A percentile compares a stretch with the other conserved stretches of the same genome.
phyloP scores from a whole-genome alignment of 1,140 invertebrate genomes.

The Periplaneta americana region DNA sequence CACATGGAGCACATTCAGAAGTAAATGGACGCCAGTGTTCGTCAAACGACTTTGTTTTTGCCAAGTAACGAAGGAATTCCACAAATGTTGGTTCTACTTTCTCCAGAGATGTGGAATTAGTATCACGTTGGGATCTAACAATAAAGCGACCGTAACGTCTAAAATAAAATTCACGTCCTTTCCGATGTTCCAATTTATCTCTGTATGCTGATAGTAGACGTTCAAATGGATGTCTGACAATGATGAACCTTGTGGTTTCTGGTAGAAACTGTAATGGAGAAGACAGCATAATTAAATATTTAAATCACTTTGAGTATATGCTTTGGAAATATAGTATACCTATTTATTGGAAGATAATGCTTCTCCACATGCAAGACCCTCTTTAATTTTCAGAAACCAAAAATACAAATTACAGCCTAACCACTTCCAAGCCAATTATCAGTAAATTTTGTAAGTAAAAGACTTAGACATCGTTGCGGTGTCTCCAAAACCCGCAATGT shows the following conservation, averaged over 20 bases:
- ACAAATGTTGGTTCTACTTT: conserved; percentile 24
- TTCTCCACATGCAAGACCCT: too few species aligned
- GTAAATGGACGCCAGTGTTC: conserved; percentile 44
- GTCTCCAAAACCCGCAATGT: too few species aligned
- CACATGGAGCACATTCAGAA: conserved; percentile 38
- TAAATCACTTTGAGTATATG: too few species aligned
- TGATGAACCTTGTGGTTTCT: conserved; percentile 28
- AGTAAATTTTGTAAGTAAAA: too few species aligned
- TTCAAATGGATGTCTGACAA: conserved; percentile 59
- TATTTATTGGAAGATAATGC: too few species aligned
- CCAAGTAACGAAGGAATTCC: conserved; percentile 33
- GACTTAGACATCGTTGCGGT: too few species aligned
- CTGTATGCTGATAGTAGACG: conserved; percentile 55
- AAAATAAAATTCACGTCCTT: conserved; percentile 37
- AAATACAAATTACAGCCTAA: too few species aligned
- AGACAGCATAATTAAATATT: neutral
- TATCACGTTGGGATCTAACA: conserved; percentile 2
- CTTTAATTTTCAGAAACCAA: too few species aligned
- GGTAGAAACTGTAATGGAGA: neutral
- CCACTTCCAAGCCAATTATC: too few species aligned
- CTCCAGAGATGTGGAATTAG: neutral
- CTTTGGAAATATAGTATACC: too few species aligned
- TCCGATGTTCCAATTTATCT: conserved; percentile 54
- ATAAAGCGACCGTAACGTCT: conserved; percentile 35
- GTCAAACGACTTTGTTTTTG: conserved; percentile 40